phyloP scores from a whole-genome alignment of 1,140 invertebrate species.

The Bilobella aurantiaca region DNA sequence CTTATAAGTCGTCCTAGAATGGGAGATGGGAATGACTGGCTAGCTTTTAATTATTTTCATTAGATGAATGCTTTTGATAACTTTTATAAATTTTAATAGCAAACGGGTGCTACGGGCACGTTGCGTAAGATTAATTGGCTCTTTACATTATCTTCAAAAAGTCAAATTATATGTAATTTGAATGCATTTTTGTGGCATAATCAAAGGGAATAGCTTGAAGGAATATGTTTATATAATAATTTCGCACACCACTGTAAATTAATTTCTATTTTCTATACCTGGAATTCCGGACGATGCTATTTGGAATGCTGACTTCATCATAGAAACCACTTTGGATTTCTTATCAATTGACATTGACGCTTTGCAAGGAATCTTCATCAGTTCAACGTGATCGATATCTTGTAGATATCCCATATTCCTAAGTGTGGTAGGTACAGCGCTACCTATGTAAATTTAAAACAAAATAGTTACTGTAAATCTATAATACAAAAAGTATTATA shows the following conservation, averaged over 20 bases:
- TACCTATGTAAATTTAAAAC: background rate
- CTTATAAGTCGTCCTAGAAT: no score
- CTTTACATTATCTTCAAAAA: no score
- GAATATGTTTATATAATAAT: background rate
- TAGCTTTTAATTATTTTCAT: no score
- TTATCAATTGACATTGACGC: background rate
- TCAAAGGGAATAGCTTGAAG: no score
- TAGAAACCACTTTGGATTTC: background rate
- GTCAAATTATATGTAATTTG: no score
- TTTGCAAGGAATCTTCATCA: background rate
- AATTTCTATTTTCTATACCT: background rate
- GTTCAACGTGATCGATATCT: background rate
- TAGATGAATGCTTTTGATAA: no score
- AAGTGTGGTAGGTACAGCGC: background rate
- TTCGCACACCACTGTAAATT: background rate
- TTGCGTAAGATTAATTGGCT: no score
- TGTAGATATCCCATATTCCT: background rate
- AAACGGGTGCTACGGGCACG: no score
- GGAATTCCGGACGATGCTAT: background rate
- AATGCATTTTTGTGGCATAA: no score
- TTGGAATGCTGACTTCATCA: conserved; percentile 4
- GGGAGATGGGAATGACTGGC: no score
- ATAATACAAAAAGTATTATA: background rate
- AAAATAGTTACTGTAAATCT: background rate
- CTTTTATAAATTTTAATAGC: no score